Conservation (phyloP, 2,888 invertebrate species). For the Hyppa rectilinea region DNA sequence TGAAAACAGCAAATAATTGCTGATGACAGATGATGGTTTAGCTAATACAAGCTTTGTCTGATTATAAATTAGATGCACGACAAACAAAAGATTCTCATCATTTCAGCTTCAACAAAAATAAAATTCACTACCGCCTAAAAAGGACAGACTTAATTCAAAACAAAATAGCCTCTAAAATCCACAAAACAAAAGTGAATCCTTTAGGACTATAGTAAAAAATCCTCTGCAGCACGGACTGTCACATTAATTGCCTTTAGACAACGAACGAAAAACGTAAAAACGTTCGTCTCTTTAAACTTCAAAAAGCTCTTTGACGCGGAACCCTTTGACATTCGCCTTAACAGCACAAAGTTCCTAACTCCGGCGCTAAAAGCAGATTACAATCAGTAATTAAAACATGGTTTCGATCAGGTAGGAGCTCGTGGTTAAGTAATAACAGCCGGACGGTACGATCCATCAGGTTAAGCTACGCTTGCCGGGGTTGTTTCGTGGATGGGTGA, state of each 20-base stretch:
- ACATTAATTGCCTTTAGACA: slow-evolving; percentile 59
- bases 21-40: not conserved
- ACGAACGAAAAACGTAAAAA: slow-evolving; percentile 50
- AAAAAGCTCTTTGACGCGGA: slow-evolving; percentile 63
- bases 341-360: slow-evolving; percentile 71
- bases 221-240: slow-evolving; percentile 25
- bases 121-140: not conserved
- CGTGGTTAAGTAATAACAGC: no score
- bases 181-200: slow-evolving; percentile 26
- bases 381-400: slow-evolving; percentile 83
- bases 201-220: slow-evolving; percentile 19
- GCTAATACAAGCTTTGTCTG: not conserved
- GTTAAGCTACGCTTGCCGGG: no score
- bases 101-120: not conserved
- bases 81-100: not conserved
- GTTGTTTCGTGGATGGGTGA: no score
- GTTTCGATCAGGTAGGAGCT: slow-evolving; percentile 32
- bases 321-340: slow-evolving; percentile 73
- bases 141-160: slow-evolving; percentile 7
- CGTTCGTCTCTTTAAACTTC: slow-evolving; percentile 44
- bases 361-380: slow-evolving; percentile 79
- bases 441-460: no score
- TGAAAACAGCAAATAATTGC: not conserved
- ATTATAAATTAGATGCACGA: no score
- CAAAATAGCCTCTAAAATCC: slow-evolving; percentile 17